A percentile compares a stretch with the other conserved stretches of the same genome.
Evolutionary conservation across 2,797 vertebrate species (phyloP).

Genomic region (Oryzias sinensis): DNA sequence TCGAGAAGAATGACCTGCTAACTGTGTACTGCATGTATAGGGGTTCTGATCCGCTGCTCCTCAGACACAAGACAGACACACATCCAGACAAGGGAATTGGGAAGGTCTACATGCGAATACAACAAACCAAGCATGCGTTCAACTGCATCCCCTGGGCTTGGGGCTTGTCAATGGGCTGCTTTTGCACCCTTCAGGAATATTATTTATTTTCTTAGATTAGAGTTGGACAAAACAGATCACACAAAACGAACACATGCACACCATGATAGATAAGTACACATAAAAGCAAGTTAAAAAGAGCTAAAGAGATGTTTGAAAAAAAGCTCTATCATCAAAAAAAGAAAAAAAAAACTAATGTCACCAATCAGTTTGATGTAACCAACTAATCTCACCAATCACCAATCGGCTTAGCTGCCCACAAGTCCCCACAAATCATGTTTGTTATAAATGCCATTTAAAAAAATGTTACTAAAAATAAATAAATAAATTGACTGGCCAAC

Average conservation of each 20-base stretch:
- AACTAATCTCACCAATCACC: too few relatives aligned
- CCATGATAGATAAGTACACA: too few relatives aligned
- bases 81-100: slow-evolving; percentile 80
- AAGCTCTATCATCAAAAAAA: neutral
- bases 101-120: slow-evolving; percentile 78
- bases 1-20: slow-evolving; percentile 80
- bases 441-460: too few relatives aligned
- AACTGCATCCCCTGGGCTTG: slow-evolving; percentile 69
- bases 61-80: slow-evolving; percentile 80
- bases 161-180: slow-evolving; percentile 72
- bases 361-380: too few relatives aligned
- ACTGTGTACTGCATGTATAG: slow-evolving; percentile 79
- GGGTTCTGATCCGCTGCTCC: slow-evolving; percentile 81
- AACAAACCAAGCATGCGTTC: slow-evolving; percentile 78
- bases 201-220: slow-evolving; percentile 72
- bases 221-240: slow-evolving; percentile 41
- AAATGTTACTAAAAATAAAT: too few relatives aligned
- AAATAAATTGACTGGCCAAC: too few relatives aligned
- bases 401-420: too few relatives aligned
- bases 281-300: too few relatives aligned
- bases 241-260: neutral
- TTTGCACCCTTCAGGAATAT: slow-evolving; percentile 64
- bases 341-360: neutral
- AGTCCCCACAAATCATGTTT: too few relatives aligned
- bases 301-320: too few relatives aligned